Evolutionary conservation across 2,797 vertebrate species (phyloP).

Genomic region (Brachyalestes nurse): DNA sequence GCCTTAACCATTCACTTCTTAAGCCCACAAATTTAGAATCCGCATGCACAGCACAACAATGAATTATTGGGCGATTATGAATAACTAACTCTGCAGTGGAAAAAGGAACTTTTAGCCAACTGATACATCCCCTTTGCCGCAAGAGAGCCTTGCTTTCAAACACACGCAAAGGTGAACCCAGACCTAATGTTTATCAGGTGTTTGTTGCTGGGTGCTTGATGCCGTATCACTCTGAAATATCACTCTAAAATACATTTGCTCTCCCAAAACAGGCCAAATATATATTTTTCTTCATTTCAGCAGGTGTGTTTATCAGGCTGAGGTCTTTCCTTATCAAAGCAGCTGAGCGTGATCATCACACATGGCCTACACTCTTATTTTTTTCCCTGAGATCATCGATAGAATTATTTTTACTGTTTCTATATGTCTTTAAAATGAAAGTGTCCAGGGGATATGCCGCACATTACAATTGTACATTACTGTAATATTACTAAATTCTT

Average conservation of each 20-base stretch:
- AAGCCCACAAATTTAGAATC: conserved; percentile 74
- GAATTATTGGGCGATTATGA: conserved; percentile 78
- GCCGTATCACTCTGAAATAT: conserved; percentile 29
- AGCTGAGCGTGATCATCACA: not conserved
- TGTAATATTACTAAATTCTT: too few species aligned
- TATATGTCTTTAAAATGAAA: not conserved
- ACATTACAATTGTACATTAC: too few species aligned
- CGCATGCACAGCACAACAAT: conserved; percentile 65
- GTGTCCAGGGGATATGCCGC: too few species aligned
- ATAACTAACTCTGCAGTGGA: conserved; percentile 74
- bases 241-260: not conserved
- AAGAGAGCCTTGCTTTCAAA: conserved; percentile 72
- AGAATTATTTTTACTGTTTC: not conserved
- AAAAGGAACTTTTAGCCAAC: conserved; percentile 75
- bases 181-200: conserved; percentile 30
- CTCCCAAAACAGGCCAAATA: conserved; percentile 34
- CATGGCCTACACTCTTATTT: not conserved
- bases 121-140: conserved; percentile 71
- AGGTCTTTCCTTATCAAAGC: conserved; percentile 20
- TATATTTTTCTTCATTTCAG: conserved; percentile 17
- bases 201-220: conserved; percentile 20
- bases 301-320: conserved; percentile 47
- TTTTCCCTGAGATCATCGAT: not conserved
- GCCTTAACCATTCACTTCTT: conserved; percentile 70
- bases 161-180: conserved; percentile 69